Evolutionary conservation across 2,797 vertebrate species (phyloP).

Genomic region (Setipinna tenuifilis): DNA sequence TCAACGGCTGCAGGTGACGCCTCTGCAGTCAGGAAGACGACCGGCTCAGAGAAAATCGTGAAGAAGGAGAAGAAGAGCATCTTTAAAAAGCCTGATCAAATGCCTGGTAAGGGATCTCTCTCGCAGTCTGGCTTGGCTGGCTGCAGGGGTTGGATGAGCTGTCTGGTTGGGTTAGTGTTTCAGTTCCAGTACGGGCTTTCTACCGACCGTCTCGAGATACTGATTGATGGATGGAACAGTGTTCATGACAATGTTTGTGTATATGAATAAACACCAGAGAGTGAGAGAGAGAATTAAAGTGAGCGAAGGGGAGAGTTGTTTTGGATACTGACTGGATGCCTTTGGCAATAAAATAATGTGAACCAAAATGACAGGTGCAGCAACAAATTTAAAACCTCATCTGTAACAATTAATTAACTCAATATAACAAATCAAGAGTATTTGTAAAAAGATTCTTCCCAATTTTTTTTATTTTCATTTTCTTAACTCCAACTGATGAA

Average conservation of each 20-base stretch:
- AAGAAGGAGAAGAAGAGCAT: conserved; percentile 90
- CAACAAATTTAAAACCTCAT: not conserved
- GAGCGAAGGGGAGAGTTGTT: not conserved
- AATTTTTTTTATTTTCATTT: too few relatives aligned
- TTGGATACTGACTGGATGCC: not conserved
- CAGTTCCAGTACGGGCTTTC: too few relatives aligned
- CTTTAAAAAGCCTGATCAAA: conserved; percentile 89
- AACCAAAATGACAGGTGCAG: not conserved
- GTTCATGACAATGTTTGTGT: too few relatives aligned
- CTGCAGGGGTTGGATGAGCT: too few relatives aligned
- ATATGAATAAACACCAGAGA: too few relatives aligned
- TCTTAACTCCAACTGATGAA: too few relatives aligned
- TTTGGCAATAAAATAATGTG: not conserved
- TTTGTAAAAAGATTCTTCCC: too few relatives aligned
- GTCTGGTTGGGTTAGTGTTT: too few relatives aligned
- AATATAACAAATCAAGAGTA: not conserved
- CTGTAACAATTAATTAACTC: not conserved
- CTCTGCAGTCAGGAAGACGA: conserved; percentile 75
- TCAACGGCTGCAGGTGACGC: conserved; percentile 63
- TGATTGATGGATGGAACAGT: too few relatives aligned
- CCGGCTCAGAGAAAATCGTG: conserved; percentile 75
- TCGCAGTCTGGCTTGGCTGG: not conserved
- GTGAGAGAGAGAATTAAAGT: too few relatives aligned
- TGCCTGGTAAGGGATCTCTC: conserved; percentile 79
- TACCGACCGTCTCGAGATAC: too few relatives aligned